A percentile compares a stretch with the other conserved stretches of the same genome.
phyloP scores from a whole-genome alignment of 2,113 vertebrate species.

The Chloropsis hardwickii region DNA sequence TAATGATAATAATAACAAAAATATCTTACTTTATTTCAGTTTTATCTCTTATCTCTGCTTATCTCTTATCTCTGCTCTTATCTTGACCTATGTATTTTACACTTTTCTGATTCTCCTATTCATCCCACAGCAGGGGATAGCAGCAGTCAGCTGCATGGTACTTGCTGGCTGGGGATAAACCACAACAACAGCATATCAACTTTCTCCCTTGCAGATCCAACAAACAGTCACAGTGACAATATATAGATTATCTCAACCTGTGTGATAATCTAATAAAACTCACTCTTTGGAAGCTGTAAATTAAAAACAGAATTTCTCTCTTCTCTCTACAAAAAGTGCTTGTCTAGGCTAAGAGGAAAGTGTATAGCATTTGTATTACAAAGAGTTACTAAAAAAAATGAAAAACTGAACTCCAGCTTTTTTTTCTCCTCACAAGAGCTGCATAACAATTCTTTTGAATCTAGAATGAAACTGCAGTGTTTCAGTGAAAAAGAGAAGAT shows the following conservation, averaged over 20 bases:
- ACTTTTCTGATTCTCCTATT: neutral
- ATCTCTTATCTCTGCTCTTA: too few species aligned
- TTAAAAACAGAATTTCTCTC: neutral
- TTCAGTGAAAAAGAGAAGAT: neutral
- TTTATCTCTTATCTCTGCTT: too few species aligned
- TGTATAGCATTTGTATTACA: accelerated
- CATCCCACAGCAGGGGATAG: neutral
- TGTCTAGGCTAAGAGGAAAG: neutral
- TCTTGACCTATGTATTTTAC: neutral
- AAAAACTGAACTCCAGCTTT: neutral
- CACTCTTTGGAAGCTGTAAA: neutral
- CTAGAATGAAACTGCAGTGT: neutral
- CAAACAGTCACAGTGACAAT: neutral
- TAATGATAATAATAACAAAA: neutral
- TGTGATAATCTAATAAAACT: neutral
- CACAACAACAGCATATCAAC: neutral
- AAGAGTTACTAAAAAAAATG: neutral
- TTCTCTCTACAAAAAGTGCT: neutral
- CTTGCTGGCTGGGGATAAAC: neutral
- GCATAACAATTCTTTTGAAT: neutral
- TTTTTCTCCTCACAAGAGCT: neutral
- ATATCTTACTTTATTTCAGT: neutral
- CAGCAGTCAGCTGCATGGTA: neutral
- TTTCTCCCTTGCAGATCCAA: neutral
- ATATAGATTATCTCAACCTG: neutral